Evolutionary conservation across 2,888 invertebrate genomes (phyloP).

Genomic region (Branchipolynoe longqiensis): DNA sequence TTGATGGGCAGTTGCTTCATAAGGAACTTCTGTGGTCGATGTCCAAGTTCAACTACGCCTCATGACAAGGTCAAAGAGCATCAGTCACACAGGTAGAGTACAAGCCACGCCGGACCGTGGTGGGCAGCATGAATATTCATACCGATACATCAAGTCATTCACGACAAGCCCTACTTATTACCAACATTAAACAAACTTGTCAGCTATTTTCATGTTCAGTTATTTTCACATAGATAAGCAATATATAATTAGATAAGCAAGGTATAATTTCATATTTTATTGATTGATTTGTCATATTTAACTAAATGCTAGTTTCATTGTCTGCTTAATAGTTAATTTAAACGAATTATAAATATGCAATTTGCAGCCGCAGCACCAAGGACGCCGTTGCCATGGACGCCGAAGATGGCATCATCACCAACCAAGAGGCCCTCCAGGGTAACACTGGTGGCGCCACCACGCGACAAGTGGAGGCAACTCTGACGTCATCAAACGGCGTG

Average conservation of each 20-base stretch:
- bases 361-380: conserved; percentile 18
- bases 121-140: no score
- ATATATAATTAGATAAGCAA: no score
- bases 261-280: no score
- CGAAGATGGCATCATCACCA: conserved; percentile 42
- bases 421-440: conserved; percentile 41
- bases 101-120: background rate
- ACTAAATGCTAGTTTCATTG: no score
- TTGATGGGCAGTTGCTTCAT: conserved; percentile 3
- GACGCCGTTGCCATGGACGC: background rate
- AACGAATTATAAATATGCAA: no score
- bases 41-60: background rate
- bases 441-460: conserved; percentile 17
- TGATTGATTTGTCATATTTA: no score
- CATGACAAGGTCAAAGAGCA: conserved; percentile 10
- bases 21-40: background rate
- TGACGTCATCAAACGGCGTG: conserved; percentile 36
- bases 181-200: no score
- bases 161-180: no score
- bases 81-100: conserved; percentile 14
- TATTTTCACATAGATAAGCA: no score
- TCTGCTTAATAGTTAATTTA: no score
- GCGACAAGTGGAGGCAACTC: conserved; percentile 39
- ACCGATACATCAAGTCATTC: no score
- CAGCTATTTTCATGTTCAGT: no score